Conservation (phyloP, 2,113 vertebrate species). For the Ictalurus furcatus region DNA sequence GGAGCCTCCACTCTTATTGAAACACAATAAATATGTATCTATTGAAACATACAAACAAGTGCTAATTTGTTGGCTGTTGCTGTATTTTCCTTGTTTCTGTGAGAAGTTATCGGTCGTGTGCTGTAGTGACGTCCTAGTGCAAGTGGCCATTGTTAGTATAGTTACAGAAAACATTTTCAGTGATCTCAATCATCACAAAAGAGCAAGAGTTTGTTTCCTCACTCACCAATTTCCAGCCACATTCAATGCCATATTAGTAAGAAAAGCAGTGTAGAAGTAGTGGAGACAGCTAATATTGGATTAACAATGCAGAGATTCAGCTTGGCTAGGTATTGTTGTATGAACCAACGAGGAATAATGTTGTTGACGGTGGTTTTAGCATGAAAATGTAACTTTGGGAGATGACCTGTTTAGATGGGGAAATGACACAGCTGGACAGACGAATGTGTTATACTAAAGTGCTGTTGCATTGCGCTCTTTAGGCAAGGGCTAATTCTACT, state of each 20-base stretch:
- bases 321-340: background rate
- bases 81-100: background rate
- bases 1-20: background rate
- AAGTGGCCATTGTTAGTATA: background rate
- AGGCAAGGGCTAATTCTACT: background rate
- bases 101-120: background rate
- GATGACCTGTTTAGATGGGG: background rate
- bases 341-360: background rate
- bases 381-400: background rate
- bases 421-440: conserved; percentile 1
- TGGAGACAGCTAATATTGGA: background rate
- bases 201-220: background rate
- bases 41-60: background rate
- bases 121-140: background rate
- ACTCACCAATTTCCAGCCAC: background rate
- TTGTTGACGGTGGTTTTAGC: background rate
- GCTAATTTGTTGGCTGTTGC: background rate
- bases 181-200: background rate
- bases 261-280: background rate
- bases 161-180: background rate
- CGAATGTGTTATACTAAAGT: background rate
- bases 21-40: background rate
- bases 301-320: background rate
- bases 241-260: background rate
- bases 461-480: background rate